phyloP scores from a whole-genome alignment of 2,888 invertebrate species.

The Poecilobothrus nobilitatus region DNA sequence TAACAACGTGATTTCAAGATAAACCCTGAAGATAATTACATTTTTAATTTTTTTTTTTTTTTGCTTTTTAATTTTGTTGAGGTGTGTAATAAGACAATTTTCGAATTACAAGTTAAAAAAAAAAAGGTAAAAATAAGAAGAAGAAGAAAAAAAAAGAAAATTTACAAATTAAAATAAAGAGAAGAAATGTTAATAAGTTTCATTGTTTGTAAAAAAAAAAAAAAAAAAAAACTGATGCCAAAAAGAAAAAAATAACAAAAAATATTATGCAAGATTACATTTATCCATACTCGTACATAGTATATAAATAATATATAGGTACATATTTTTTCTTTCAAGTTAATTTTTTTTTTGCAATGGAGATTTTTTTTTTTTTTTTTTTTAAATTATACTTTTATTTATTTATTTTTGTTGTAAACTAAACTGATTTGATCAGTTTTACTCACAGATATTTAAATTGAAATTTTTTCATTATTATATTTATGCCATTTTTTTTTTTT shows the following conservation, averaged over 20 bases:
- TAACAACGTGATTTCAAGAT: not conserved
- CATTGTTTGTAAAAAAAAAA: not conserved
- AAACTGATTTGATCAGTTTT: not conserved
- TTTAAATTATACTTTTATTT: not conserved
- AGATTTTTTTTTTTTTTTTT: not conserved
- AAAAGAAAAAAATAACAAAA: not conserved
- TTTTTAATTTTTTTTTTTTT: not conserved
- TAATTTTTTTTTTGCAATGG: not conserved
- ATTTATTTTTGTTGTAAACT: too few species aligned
- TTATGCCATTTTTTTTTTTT: too few species aligned
- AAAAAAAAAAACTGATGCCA: not conserved
- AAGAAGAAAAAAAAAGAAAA: too few species aligned
- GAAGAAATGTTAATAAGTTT: too few species aligned
- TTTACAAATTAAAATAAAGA: too few species aligned
- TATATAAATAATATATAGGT: too few species aligned
- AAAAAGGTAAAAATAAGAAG: too few species aligned
- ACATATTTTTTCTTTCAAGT: not conserved
- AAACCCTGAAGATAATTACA: not conserved
- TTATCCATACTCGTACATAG: too few species aligned
- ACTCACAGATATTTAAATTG: not conserved
- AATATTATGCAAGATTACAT: not conserved
- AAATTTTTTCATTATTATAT: too few species aligned
- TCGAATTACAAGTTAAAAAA: not conserved
- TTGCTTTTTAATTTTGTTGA: not conserved
- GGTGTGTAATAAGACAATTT: not conserved